These are phyloP conservation scores for Phymorhynchus buccinoides DNA, from an alignment of 1,140 invertebrate genomes.

Conservation along the genomic window DNA sequence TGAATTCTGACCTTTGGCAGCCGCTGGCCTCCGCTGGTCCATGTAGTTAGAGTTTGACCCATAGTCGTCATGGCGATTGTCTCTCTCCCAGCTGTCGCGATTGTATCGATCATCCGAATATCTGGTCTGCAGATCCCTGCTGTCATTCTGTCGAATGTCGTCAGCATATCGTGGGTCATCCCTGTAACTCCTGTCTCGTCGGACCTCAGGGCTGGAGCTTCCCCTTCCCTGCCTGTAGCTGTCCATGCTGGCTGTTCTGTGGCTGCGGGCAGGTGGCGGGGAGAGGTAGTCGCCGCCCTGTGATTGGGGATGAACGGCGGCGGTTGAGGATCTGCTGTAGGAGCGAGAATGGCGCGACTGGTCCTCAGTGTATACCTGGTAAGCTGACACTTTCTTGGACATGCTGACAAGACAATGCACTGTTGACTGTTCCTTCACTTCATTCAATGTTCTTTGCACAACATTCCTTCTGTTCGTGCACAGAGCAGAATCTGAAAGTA, in stretches of 20 bases:
- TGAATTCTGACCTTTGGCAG: slow-evolving; percentile 6
- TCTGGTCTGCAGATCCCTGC: neutral
- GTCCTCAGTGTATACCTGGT: slow-evolving; percentile 27
- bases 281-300: neutral
- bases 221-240: neutral
- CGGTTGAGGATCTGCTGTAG: slow-evolving; percentile 15
- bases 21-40: neutral
- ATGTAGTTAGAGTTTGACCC: neutral
- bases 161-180: neutral
- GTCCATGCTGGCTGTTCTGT: slow-evolving; percentile 7
- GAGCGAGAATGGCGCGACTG: slow-evolving; percentile 7
- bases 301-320: neutral
- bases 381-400: slow-evolving; percentile 30
- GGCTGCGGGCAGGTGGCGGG: slow-evolving; percentile 3
- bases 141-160: neutral
- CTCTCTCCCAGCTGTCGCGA: neutral
- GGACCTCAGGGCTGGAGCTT: neutral
- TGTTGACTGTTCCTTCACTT: too few species aligned
- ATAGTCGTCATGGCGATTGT: neutral
- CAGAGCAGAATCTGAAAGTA: too few species aligned
- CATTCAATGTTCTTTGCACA: too few species aligned
- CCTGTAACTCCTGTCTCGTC: neutral
- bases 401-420: too few species aligned
- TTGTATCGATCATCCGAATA: neutral
- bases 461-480: too few species aligned